Conservation (phyloP, 2,113 vertebrate genomes). For the Setophaga petechia region DNA sequence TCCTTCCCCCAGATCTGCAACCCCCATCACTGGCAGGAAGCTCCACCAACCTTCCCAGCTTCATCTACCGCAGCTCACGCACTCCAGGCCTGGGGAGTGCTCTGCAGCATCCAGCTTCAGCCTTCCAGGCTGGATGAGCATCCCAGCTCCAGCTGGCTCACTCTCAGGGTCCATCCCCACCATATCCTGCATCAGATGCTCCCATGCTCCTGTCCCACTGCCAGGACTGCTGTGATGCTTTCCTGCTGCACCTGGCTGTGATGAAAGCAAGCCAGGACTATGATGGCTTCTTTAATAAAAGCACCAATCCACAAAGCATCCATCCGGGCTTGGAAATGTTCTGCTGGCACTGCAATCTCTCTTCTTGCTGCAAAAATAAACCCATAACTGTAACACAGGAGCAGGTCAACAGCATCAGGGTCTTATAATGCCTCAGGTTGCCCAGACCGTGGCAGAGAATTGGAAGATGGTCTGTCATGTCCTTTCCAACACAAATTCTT, state of each 20-base stretch:
- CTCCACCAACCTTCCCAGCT: neutral
- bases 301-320: neutral
- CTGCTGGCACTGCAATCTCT: neutral
- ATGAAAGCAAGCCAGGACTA: neutral
- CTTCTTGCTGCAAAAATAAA: neutral
- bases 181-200: fast-evolving
- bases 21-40: fast-evolving
- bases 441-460: neutral
- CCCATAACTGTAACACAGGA: neutral
- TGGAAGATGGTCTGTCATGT: neutral
- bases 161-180: neutral
- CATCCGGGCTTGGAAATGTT: neutral
- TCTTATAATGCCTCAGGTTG: neutral
- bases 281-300: neutral
- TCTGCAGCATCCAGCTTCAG: neutral
- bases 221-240: neutral
- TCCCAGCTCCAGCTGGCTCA: neutral
- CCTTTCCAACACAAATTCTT: neutral
- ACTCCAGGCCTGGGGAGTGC: neutral
- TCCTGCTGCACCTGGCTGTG: neutral
- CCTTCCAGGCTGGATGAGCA: neutral
- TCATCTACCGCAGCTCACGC: fast-evolving
- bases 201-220: fast-evolving
- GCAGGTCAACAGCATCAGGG: neutral
- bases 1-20: neutral